Base-by-base conservation (phyloP, 2,888 invertebrate genomes). In the Fragum fragum region DNA sequence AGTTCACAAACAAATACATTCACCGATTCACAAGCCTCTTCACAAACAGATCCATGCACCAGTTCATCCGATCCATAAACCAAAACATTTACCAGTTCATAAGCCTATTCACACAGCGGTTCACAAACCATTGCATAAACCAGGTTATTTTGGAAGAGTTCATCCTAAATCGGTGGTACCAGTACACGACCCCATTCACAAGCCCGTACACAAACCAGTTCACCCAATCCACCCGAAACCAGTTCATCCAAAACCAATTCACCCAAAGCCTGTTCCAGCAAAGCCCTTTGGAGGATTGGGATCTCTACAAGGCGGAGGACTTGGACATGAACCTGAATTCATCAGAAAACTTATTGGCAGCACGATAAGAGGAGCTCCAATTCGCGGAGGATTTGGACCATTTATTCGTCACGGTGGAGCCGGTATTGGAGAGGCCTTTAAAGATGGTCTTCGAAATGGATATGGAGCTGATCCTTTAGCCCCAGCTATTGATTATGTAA, bases 321-420 rank as follows among this genome's bases (percentile, higher is more conserved):
- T 52, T 1, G 28, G 28, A n/a, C 18, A 6, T 1, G 29, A 29
- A 26, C 70, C 70, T 28, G 18, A 11, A 29, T 53, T 18, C 18
- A 53, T 70, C 53, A 52, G 32, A 53, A 14, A 70, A 9, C 70
- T 80, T 18, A 55, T 77, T n/a, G 83, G 80, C 3, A 73, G 83
- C 57, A 80, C 83, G 6, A 23, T 77, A 2, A 26, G 9, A 29
- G 83, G 80, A 1, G 18, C 1, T 21, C 7, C 21, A 0, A 36
- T 80, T 1, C 32, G 36, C 1, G 83, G 76, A 14, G 83, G 83
- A 6, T 6, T 28, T 9, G 72, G 59, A 39, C 71, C 59, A n/a
- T 42, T 83, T 6, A 79, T 77, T 5, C 52, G 68, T 23, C 83
- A 83, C 26, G 83, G 83, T 1, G 83, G 83, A 18, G 61, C 79